Percentiles rank a stretch among this genome's conserved stretches.
Evolutionary conservation across 1,140 invertebrate genomes (phyloP).

Genomic region (Agrilus planipennis): DNA sequence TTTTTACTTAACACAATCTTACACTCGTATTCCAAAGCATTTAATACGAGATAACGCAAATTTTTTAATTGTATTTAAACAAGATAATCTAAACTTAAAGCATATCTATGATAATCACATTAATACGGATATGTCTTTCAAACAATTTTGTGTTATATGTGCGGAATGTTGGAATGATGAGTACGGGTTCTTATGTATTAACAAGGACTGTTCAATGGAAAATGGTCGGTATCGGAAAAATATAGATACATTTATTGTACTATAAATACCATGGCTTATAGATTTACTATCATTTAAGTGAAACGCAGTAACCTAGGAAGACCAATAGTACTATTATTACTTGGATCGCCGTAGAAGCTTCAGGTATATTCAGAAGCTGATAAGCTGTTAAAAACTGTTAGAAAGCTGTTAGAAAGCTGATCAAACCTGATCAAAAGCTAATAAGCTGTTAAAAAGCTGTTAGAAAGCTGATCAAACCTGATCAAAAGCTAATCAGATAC

Average conservation of each 20-base stretch:
- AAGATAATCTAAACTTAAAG: slow-evolving; percentile 34
- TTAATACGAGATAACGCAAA: slow-evolving; percentile 34
- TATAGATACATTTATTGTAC: slow-evolving; percentile 20
- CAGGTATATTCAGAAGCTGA: too few species aligned
- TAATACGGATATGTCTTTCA: slow-evolving; percentile 27
- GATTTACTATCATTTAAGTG: too few species aligned
- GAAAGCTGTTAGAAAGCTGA: too few species aligned
- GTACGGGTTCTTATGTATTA: slow-evolving; percentile 25
- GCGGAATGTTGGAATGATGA: slow-evolving; percentile 23
- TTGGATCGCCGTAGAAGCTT: too few species aligned
- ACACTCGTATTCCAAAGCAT: slow-evolving; percentile 33
- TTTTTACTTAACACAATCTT: slow-evolving; percentile 32
- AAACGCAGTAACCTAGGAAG: too few species aligned
- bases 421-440: too few species aligned
- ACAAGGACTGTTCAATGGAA: slow-evolving; percentile 20
- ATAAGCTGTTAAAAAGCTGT: too few species aligned
- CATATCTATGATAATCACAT: slow-evolving; percentile 35
- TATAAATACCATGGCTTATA: too few species aligned
- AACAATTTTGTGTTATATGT: slow-evolving; percentile 24
- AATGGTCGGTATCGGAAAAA: slow-evolving; percentile 26
- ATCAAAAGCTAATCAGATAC: too few species aligned
- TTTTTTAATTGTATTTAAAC: slow-evolving; percentile 32
- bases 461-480: too few species aligned
- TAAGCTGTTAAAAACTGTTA: too few species aligned
- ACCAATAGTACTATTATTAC: too few species aligned